Evolutionary conservation across 2,888 invertebrate genomes (phyloP), one percentile per base, ranked within the genome.

Genomic region (Chesias legatella): DNA sequence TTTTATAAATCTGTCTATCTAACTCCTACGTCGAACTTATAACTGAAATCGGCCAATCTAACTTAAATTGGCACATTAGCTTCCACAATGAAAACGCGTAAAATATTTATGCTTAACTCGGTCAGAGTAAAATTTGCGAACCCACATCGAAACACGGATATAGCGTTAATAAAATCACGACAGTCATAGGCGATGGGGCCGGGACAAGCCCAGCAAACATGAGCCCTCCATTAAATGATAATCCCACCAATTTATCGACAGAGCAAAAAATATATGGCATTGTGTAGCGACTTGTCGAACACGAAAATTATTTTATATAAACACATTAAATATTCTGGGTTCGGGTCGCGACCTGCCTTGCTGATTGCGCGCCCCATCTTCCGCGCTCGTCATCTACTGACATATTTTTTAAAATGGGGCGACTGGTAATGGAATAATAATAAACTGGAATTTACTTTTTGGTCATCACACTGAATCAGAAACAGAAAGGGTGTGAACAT

Each of bases 171-270:
- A 84, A 85, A 86, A 84, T 85, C 82, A 83, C 67, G 82, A 75
- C 84, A 83, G 76, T 85, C 79, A 79, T 81, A 84, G 79, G 78
- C 77, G 76, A 82, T 76, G n/a, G n/a, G n/a, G n/a, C n/a, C 73
- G 73, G 77, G 79, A 82, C 83, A 79, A 79, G 79, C 76, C 80
- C 78, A 70, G 67, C 77, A 74, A 80, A 86, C 85, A 86, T 81
- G 86, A 86, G 84, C 86, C 86, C 84, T 83, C 84, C 86, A 86
- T 86, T 88, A 86, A 85, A 85, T 83, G 84, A 85, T 88, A 88
- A 88, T 88, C 86, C 86, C 67, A 66, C 79, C 86, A 85, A 88
- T 88, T 84, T 86, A 88, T 86, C 76, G 85, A 64, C 73, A 58
- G 69, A 74, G 78, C 79, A 85, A 86, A 88, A 88, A 86, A 86